Percentiles rank a stretch among this genome's conserved stretches.
phyloP scores from a whole-genome alignment of 2,888 invertebrate genomes.

The Biston betularia region DNA sequence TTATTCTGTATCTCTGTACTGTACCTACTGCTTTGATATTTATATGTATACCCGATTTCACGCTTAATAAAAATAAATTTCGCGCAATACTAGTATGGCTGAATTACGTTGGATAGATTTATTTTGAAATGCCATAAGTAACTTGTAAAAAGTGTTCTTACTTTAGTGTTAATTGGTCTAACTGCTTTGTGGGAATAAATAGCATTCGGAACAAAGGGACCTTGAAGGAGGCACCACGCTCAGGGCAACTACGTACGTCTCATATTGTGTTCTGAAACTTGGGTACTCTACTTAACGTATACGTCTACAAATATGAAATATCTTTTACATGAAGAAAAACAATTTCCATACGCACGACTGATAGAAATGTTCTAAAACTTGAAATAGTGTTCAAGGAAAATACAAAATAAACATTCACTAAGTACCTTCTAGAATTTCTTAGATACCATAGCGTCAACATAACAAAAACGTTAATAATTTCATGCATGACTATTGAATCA shows the following conservation, averaged over 20 bases:
- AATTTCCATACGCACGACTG: not conserved
- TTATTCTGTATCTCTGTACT: not conserved
- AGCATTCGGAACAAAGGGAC: constrained; percentile 76
- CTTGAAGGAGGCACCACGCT: constrained; percentile 71
- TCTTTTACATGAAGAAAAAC: not conserved
- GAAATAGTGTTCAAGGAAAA: too few species aligned
- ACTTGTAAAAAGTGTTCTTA: constrained; percentile 61
- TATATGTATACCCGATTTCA: not conserved
- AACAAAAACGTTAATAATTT: constrained; percentile 37
- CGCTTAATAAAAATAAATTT: not conserved
- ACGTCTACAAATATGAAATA: not conserved
- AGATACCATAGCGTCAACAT: constrained; percentile 18
- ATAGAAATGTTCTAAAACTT: too few species aligned
- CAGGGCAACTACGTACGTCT: constrained; percentile 51
- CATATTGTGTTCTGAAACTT: constrained; percentile 19
- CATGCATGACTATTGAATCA: constrained; percentile 40
- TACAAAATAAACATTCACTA: not conserved
- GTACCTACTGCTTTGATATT: too few species aligned
- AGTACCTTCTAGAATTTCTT: not conserved
- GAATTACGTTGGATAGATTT: constrained; percentile 24
- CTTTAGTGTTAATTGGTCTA: constrained; percentile 72
- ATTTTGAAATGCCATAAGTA: constrained; percentile 53
- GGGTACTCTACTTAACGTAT: constrained; percentile 12
- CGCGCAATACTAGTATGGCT: not conserved
- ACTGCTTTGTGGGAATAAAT: constrained; percentile 76